Base-by-base conservation (phyloP, 2,888 invertebrate genomes). In the Phengaris arion region DNA sequence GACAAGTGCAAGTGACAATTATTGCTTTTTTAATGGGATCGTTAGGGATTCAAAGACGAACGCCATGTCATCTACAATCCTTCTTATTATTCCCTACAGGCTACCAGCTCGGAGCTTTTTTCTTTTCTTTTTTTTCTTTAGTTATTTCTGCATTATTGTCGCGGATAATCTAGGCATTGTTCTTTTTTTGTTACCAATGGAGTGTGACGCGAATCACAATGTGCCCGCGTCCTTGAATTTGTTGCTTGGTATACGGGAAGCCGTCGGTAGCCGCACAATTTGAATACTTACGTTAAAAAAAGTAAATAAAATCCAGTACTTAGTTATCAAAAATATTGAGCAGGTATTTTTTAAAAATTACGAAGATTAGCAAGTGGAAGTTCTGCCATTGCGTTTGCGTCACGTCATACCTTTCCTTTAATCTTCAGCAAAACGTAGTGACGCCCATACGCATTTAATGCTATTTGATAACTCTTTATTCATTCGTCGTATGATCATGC, bases 91-190 rank as follows among this genome's bases (percentile, higher is more conserved):
- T 72, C 72, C 72, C 72, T 7, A 35, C 22, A 22, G 72, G 72
- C 35, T 35, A 35, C 45, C 64, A 35, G 35, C 35, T 72, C 22
- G 72, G 22, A 35, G 13, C 6, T 70, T 48, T 52, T 51, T 22
- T 51, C 22, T 70, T 15, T 45, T n/a, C 22, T 70, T 15, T 45
- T n/a, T 45, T 46, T n/a, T 69, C 46, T n/a, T 15, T 10, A 70
- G 70, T 22, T 72, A 72, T 72, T 72, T 72, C 51, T 72, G 72
- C 52, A 13, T 72, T 12, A 54, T 45, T 72, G 54, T 52, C 52
- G 52, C 35, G 72, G 72, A 35, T 72, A 72, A 72, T 72, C 72
- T 72, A 35, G 52, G 54, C 72, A 72, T 72, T 72, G 72, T 72
- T 72, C 72, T 72, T 72, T 70, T 57, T 72, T 72, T 72, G 72